These are phyloP conservation scores for Callopanchax toddi DNA, from an alignment of 2,113 vertebrate species.

Conservation along the genomic window DNA sequence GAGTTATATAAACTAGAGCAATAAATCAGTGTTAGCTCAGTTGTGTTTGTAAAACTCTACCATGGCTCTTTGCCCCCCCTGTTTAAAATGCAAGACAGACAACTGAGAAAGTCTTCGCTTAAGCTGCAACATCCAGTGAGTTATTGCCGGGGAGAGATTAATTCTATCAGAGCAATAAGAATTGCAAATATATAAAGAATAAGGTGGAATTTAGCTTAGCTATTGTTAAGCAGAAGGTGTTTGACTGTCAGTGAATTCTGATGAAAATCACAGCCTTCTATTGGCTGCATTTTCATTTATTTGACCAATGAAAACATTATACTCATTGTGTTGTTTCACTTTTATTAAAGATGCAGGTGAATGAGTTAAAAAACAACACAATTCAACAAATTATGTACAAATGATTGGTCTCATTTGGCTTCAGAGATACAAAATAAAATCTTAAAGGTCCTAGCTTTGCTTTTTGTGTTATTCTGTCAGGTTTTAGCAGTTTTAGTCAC, in stretches of 20 bases:
- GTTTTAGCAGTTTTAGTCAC: too few species aligned
- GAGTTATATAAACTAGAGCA: slow-evolving; percentile 99
- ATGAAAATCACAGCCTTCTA: slow-evolving; percentile 59
- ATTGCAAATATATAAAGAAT: slow-evolving; percentile 84
- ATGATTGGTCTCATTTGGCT: slow-evolving; percentile 25
- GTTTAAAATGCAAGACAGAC: slow-evolving; percentile 94
- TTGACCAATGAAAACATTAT: slow-evolving; percentile 33
- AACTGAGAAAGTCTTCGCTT: slow-evolving; percentile 89
- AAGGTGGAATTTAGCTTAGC: slow-evolving; percentile 56
- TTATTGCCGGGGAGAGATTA: slow-evolving; percentile 89
- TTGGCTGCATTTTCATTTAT: too few species aligned
- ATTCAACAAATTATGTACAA: slow-evolving; percentile 12
- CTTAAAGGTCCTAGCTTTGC: background rate
- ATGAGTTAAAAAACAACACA: too few species aligned
- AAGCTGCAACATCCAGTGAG: slow-evolving; percentile 91
- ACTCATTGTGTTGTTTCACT: too few species aligned
- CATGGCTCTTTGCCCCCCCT: slow-evolving; percentile 86
- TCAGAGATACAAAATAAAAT: slow-evolving; percentile 11
- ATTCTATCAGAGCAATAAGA: slow-evolving; percentile 86
- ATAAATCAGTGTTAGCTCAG: slow-evolving; percentile 99
- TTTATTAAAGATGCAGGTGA: too few species aligned
- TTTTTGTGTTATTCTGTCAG: too few species aligned
- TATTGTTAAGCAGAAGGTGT: slow-evolving; percentile 54
- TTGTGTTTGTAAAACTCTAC: slow-evolving; percentile 97
- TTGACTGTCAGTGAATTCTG: slow-evolving; percentile 51